phyloP scores from a whole-genome alignment of 2,113 vertebrate species.

The Notechis scutatus region DNA sequence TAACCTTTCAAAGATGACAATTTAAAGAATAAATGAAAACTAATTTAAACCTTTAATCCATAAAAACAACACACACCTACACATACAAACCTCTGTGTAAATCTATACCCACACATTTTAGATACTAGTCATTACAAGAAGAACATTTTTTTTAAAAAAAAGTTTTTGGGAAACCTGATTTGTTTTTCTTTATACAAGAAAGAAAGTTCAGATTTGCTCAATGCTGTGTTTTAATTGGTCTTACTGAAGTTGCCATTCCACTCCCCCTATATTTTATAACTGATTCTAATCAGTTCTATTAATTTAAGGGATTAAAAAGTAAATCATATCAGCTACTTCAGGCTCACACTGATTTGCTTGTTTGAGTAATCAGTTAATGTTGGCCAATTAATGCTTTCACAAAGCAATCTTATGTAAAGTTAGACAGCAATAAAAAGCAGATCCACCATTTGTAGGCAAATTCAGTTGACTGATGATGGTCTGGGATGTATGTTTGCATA shows the following conservation, averaged over 20 bases:
- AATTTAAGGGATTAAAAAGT: not conserved
- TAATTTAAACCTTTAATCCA: slow-evolving; percentile 23
- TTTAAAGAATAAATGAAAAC: slow-evolving; percentile 19
- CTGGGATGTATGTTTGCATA: not conserved
- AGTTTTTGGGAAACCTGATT: not conserved
- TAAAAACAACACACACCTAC: not conserved
- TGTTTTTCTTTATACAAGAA: not conserved
- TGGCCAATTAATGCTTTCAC: not conserved
- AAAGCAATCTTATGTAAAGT: not conserved
- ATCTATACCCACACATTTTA: slow-evolving; percentile 1
- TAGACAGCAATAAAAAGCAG: not conserved
- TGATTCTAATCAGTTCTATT: not conserved
- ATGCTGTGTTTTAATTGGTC: not conserved
- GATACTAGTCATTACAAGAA: slow-evolving; percentile 3
- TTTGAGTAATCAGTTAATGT: slow-evolving; percentile 23
- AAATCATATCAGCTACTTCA: not conserved
- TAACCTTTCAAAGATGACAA: slow-evolving; percentile 24
- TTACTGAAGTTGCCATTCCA: not conserved
- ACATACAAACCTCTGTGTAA: not conserved
- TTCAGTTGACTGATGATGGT: not conserved
- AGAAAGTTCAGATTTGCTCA: not conserved
- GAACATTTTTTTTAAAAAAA: not conserved
- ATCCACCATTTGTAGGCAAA: not conserved
- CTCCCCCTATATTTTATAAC: not conserved
- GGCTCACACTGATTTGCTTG: slow-evolving; percentile 3